Evolutionary conservation across 2,888 invertebrate species (phyloP), one percentile per base, ranked within the genome.

Genomic region (Agonum fuliginosum): DNA sequence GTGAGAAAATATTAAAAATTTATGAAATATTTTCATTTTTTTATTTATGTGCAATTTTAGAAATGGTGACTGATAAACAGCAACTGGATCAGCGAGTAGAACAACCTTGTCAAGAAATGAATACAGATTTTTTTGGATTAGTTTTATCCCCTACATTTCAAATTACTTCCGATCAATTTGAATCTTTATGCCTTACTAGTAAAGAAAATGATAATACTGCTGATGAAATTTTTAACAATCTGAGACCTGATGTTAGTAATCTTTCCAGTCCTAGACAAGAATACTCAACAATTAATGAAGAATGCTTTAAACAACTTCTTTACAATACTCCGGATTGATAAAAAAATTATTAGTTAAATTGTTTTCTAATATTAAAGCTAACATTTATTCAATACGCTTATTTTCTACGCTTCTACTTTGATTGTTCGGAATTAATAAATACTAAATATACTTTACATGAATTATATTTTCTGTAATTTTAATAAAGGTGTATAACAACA

Each of bases 101-200:
- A 17, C 12, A 20, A n/a, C 8, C n/a, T 12, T 30, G 20, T 27
- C 41, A 78, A 34, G 81, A 83, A 24, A 83, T 83, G 58, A 75
- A 81, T 1, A 84, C 84, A 2, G 88, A 88, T 81, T 86, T 88
- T 78, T 87, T 88, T 80, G 86, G 86, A 79, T 85, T 86, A 85
- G 86, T 86, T 81, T 86, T 87, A 84, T 88, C 86, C 80, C 88
- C 86, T 82, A 83, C 88, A 48, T 75, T 75, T 75, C 75, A 75
- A 51, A 75, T 65, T 20, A 67, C 75, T 19, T 67, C 92, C 27
- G 89, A 91, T 81, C 90, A 91, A 80, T 87, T 93, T 79, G 90
- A 91, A 85, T 91, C 92, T 80, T 87, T 92, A 80, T 90, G 90
- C 80, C 86, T 92, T 65, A 90, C 91, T 62, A 80, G 14, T 83